A percentile compares a stretch with the other conserved stretches of the same genome.
Conservation (phyloP, 35 echinoderm and acorn worm genomes). For the Ophioderma brevispina region DNA sequence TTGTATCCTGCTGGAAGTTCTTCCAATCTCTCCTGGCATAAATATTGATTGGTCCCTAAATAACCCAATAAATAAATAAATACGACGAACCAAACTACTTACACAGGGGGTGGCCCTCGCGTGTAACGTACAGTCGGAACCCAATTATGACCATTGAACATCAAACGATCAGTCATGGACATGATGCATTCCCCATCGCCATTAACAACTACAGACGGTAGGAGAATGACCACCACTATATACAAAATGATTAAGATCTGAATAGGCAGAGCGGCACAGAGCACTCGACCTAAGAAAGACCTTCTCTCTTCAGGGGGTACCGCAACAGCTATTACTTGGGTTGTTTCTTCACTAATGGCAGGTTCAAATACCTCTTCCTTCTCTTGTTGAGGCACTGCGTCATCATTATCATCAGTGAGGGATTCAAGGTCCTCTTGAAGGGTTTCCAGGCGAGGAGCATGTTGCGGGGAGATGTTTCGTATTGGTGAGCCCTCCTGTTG, state of each 20-base stretch:
- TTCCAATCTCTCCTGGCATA: not conserved
- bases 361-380: not conserved
- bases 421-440: constrained; percentile 1
- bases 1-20: not conserved
- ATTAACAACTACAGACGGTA: constrained; percentile 72
- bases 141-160: constrained; percentile 65
- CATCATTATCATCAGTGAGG: not conserved
- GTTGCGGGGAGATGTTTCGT: not conserved
- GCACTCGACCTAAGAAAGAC: constrained; percentile 45
- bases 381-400: not conserved
- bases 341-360: not conserved
- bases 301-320: constrained; percentile 1
- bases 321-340: not conserved
- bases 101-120: constrained; percentile 84
- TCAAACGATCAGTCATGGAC: constrained; percentile 76
- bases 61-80: not conserved
- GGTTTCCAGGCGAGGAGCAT: not conserved
- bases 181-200: constrained; percentile 71
- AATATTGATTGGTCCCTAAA: not conserved
- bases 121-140: constrained; percentile 78
- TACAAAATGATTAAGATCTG: constrained; percentile 80
- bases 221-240: constrained; percentile 66
- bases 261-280: constrained; percentile 70
- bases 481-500: not conserved
- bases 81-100: constrained; percentile 4